Evolutionary conservation across 2,888 invertebrate genomes (phyloP).

Genomic region (Stenchaetothrips biformis): DNA sequence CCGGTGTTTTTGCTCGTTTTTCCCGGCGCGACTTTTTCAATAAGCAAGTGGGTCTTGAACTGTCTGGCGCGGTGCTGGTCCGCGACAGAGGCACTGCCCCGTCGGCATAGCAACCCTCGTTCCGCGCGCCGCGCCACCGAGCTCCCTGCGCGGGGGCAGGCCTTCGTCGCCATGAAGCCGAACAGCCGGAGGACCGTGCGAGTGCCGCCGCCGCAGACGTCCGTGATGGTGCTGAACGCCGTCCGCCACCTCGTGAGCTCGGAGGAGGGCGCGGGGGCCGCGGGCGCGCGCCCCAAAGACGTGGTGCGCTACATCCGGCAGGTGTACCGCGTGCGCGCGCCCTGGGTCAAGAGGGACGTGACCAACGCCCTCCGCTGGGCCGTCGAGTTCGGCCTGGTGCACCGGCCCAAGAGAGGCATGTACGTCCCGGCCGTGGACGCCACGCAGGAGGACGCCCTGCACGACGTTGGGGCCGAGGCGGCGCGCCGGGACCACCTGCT

Average conservation of each 20-base stretch:
- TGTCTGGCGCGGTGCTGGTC: background rate
- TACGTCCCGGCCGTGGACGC: background rate
- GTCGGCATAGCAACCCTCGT: background rate
- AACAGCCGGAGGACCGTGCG: background rate
- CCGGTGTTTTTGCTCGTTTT: no score
- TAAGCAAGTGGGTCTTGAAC: no score
- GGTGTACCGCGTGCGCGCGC: background rate
- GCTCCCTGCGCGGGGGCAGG: background rate
- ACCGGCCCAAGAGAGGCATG: background rate
- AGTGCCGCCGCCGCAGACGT: background rate
- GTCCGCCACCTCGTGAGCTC: background rate
- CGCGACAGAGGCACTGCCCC: background rate
- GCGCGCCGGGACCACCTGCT: background rate
- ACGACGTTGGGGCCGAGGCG: background rate
- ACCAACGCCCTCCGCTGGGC: background rate
- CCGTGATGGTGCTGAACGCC: conserved; percentile 1
- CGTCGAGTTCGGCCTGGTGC: conserved; percentile 8
- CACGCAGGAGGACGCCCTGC: background rate
- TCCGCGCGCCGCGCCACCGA: background rate
- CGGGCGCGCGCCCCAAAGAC: background rate
- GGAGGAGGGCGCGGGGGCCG: background rate
- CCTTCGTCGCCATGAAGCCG: background rate
- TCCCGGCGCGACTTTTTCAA: no score
- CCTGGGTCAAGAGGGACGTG: conserved; percentile 7
- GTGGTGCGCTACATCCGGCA: conserved; percentile 15